Conservation (phyloP, 1,140 invertebrate genomes). For the Tetragonula clypearis region DNA sequence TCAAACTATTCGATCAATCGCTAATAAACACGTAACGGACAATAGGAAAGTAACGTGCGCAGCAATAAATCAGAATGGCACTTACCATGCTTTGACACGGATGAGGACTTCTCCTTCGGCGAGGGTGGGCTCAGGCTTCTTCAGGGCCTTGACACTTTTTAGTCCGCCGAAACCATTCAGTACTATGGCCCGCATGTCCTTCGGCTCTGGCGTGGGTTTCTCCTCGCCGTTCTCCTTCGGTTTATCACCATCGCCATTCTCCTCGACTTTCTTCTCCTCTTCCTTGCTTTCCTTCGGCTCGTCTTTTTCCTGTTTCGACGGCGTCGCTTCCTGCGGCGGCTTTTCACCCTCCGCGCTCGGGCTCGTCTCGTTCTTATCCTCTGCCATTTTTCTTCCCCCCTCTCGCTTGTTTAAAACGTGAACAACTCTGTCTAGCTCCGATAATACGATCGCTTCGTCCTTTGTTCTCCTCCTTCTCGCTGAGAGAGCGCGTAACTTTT, state of each 20-base stretch:
- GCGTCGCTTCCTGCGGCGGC: constrained; percentile 71
- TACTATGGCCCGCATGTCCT: constrained; percentile 92
- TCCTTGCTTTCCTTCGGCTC: constrained; percentile 75
- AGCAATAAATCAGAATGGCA: constrained; percentile 62
- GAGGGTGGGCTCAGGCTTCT: constrained; percentile 88
- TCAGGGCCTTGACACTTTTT: constrained; percentile 91
- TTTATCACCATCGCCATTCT: constrained; percentile 81
- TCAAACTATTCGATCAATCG: not conserved
- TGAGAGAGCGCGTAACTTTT: not conserved
- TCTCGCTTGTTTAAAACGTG: not conserved
- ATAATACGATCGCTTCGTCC: too few relatives aligned
- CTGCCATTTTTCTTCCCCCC: constrained; percentile 75
- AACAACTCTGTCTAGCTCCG: not conserved
- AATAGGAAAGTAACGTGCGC: not conserved
- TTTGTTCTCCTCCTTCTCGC: not conserved
- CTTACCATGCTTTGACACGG: constrained; percentile 93
- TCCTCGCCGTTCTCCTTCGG: constrained; percentile 82
- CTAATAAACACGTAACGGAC: not conserved
- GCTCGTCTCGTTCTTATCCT: constrained; percentile 80
- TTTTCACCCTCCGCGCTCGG: constrained; percentile 71
- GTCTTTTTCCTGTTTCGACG: constrained; percentile 69
- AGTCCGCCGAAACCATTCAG: constrained; percentile 92
- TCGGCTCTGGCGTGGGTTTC: constrained; percentile 84
- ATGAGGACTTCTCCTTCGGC: constrained; percentile 91
- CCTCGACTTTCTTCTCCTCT: constrained; percentile 82